Evolutionary conservation across 2,113 vertebrate species (phyloP), one percentile per base, ranked within the genome.

Genomic region (Ginglymostoma cirratum): DNA sequence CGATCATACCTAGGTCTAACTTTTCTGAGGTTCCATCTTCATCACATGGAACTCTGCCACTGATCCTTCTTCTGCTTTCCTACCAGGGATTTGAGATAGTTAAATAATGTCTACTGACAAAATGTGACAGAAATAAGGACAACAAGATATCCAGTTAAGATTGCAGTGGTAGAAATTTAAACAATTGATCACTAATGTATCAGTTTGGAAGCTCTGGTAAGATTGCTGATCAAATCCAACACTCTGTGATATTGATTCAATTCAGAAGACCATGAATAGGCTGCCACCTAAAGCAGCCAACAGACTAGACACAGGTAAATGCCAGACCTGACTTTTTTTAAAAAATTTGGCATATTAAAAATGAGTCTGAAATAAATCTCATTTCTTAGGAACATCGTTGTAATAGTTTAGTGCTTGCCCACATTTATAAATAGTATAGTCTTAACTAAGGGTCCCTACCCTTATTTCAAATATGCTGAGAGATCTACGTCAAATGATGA

Each of bases 331-430:
- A 70, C 45, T 48, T 90, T 30, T 69, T 94, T 30, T 30, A 15
- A 27, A 61, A 61, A 61, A 94, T 90, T 65, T 61, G 48, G 66
- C 34, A 45, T 94, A 69, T 70, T 48, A 70, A 70, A 45, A 45
- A 21, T 70, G n/a, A 94, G 42, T 69, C 38, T 70, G 23, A 94
- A 94, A 94, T 70, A 94, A 94, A 70, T 70, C n/a, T 65, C 12
- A 45, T 94, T 48, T 21, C 21, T 14, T 70, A 0, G 12, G 3
- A 67, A 70, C 21, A 7, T 30, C 42, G 8, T 67, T 12, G 61
- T 67, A 38, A 21, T 27, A 70, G 42, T 70, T 94, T 94, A 67
- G 24, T 94, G 12, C 61, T 24, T 66, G 90, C 5, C 48, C 15
- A 65, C 42, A 21, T 94, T 94, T 70, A n/a, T 67, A 94, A 10